Evolutionary conservation across 2,888 invertebrate genomes (phyloP), one percentile per base, ranked within the genome.

Genomic region (Synergus laeviventris): DNA sequence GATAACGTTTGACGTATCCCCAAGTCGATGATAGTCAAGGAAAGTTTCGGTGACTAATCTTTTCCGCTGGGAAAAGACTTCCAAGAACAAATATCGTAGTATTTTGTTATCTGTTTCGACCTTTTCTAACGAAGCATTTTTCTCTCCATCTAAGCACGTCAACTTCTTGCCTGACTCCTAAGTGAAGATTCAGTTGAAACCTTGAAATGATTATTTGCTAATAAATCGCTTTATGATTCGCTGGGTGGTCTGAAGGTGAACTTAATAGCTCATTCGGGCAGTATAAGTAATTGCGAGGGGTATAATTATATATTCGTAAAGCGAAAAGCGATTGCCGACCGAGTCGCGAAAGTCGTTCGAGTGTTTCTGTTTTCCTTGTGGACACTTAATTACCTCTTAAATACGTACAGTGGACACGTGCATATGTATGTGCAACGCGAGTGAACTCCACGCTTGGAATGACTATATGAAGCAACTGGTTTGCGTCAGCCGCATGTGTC

Each of bases 391-490:
- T 42, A 21, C 11, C 21, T 42, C 21, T 42, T 42, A 21, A 42
- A 64, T 21, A 39, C 49, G 49, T 54, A 31, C n/a, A n/a, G n/a
- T n/a, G n/a, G n/a, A n/a, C 49, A 54, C 49, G 49, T 64, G 64
- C 39, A 64, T 39, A 62, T 39, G 38, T 62, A 12, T 62, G 38
- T 62, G 38, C 11, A 39, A 38, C 16, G 16, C 24, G 49, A 70
- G 38, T 31, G 49, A 49, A 49, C 49, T 70, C n/a, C 49, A 70
- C 21, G 45, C 16, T 70, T 70, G 31, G 59, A 74, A 75, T 85
- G 82, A 82, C 77, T 81, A 79, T 83, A 83, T 81, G 82, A 73
- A 80, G 79, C 61, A 81, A 81, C 81, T 81, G 81, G 82, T 83
- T 85, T 84, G 82, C 83, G 80, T 83, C 82, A 85, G 83, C 74